Evolutionary conservation across 2,797 vertebrate genomes (phyloP).

Genomic region (Smutsia gigantea): DNA sequence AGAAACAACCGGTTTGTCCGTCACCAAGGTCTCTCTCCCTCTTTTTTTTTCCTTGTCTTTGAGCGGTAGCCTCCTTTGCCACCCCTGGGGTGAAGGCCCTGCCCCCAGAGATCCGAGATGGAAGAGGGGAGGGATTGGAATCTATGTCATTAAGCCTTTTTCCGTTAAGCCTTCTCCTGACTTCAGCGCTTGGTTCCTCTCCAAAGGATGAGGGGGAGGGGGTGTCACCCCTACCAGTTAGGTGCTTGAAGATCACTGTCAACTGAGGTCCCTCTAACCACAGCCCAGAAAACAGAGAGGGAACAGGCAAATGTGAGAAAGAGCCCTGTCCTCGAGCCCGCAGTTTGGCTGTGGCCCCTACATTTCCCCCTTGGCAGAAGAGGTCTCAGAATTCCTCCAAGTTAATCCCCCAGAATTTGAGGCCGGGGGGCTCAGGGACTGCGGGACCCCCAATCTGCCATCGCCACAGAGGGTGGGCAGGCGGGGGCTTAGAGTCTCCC

Average conservation of each 20-base stretch:
- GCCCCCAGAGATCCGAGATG: slow-evolving; percentile 4
- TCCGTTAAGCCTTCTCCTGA: neutral
- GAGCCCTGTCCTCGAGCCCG: neutral
- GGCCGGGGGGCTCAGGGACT: slow-evolving; percentile 87
- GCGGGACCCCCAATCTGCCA: slow-evolving; percentile 89
- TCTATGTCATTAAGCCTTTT: slow-evolving; percentile 38
- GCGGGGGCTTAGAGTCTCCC: slow-evolving; percentile 80
- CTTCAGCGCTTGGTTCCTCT: neutral
- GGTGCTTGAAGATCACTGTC: slow-evolving; percentile 70
- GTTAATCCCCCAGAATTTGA: slow-evolving; percentile 86
- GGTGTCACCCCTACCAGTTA: slow-evolving; percentile 15
- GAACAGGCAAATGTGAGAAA: neutral
- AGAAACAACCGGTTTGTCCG: slow-evolving; percentile 77
- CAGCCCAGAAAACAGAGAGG: neutral
- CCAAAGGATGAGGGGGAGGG: neutral
- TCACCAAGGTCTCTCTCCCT: slow-evolving; percentile 63
- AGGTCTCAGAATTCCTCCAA: slow-evolving; percentile 75
- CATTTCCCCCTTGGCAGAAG: neutral
- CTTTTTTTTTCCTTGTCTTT: neutral
- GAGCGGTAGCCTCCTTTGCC: slow-evolving; percentile 23
- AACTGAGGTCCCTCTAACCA: slow-evolving; percentile 15
- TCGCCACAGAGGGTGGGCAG: slow-evolving; percentile 87
- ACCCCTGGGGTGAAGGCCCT: slow-evolving; percentile 59
- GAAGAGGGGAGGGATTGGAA: slow-evolving; percentile 31
- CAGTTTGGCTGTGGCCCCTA: neutral